Conservation (phyloP, 2,888 invertebrate genomes). For the Epinotia demarniana region DNA sequence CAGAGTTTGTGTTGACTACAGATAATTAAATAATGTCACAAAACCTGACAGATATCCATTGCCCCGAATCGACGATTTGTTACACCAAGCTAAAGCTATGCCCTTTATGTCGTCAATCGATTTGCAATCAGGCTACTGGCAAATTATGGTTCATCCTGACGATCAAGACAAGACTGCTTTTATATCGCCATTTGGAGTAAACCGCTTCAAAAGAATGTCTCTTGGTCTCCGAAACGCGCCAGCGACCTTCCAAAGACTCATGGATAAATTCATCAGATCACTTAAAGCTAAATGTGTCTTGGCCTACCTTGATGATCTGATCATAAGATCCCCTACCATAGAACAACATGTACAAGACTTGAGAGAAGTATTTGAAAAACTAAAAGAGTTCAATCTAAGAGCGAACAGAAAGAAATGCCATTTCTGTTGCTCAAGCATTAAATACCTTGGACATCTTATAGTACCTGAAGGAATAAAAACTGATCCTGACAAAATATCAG, state of each 20-base stretch:
- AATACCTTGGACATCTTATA: conserved; percentile 53
- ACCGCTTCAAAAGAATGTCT: background rate
- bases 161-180: conserved; percentile 45
- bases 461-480: conserved; percentile 50
- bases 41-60: conserved; percentile 1
- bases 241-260: conserved; percentile 52
- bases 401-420: conserved; percentile 48
- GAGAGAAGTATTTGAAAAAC: conserved; percentile 18
- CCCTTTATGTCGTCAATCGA: conserved; percentile 56
- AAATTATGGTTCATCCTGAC: conserved; percentile 49
- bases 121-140: conserved; percentile 60
- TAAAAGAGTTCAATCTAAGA: conserved; percentile 46
- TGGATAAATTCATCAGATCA: conserved; percentile 34
- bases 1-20: background rate
- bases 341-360: conserved; percentile 36
- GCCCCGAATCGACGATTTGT: conserved; percentile 59
- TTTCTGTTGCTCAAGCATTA: conserved; percentile 48
- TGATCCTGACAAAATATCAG: conserved; percentile 47
- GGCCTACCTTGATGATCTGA: conserved; percentile 4
- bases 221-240: conserved; percentile 49
- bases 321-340: background rate
- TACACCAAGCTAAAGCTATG: conserved; percentile 50
- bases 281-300: background rate
- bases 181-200: background rate
- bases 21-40: background rate